phyloP scores from a whole-genome alignment of 2,797 vertebrate species.

The Tapirus indicus region DNA sequence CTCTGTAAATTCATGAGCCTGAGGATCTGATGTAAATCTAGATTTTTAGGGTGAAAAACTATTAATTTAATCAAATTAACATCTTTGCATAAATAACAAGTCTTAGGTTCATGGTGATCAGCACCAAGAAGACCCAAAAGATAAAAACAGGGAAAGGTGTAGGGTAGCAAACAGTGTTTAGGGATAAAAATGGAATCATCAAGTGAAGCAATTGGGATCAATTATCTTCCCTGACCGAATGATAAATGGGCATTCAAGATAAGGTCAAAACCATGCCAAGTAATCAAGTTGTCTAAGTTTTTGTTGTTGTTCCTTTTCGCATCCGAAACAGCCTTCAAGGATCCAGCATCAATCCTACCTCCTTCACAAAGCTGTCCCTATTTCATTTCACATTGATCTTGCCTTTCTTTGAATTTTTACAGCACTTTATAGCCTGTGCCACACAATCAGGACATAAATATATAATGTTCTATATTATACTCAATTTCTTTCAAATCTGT shows the following conservation, averaged over 20 bases:
- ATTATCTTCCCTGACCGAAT: background rate
- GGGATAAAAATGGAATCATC: background rate
- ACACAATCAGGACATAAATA: background rate
- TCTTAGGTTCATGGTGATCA: background rate
- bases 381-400: background rate
- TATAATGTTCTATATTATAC: background rate
- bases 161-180: background rate
- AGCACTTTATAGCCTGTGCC: background rate
- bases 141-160: background rate
- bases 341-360: background rate
- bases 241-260: background rate
- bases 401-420: background rate
- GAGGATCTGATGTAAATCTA: constrained; percentile 82
- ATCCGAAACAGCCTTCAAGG: background rate
- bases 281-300: background rate
- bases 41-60: constrained; percentile 54
- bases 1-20: constrained; percentile 82
- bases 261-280: background rate
- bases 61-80: background rate
- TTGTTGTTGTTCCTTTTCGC: background rate
- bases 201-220: background rate
- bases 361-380: background rate
- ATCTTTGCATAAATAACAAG: background rate
- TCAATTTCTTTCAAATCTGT: background rate
- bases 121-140: background rate